A percentile compares a stretch with the other conserved stretches of the same genome.
Evolutionary conservation across 1,140 invertebrate species (phyloP).

Genomic region (Pentalonia nigronervosa): DNA sequence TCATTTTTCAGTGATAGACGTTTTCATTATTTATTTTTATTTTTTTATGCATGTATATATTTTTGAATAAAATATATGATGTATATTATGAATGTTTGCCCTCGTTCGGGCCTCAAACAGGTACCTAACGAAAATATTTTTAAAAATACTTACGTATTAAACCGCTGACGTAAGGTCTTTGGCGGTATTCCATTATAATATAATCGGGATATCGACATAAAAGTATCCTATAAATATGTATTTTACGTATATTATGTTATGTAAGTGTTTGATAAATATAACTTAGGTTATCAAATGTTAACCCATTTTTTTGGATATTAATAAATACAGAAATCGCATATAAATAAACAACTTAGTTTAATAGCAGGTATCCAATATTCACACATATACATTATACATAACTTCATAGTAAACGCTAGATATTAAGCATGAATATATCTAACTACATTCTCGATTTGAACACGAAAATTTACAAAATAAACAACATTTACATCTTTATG

Average conservation of each 20-base stretch:
- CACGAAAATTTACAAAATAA: not conserved
- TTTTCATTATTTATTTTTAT: slow-evolving; percentile 16
- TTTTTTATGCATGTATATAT: not conserved
- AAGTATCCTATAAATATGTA: not conserved
- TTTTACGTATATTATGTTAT: slow-evolving; percentile 12
- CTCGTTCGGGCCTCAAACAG: slow-evolving; percentile 51
- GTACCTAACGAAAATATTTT: slow-evolving; percentile 40
- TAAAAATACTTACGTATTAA: slow-evolving; percentile 13
- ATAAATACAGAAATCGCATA: not conserved
- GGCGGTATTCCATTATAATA: slow-evolving; percentile 37
- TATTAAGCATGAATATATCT: not conserved
- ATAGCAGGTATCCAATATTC: not conserved
- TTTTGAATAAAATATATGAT: not conserved
- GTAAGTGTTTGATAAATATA: not conserved
- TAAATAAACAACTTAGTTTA: not conserved
- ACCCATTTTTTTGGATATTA: not conserved
- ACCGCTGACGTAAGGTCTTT: slow-evolving; percentile 1
- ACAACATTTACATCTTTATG: not conserved
- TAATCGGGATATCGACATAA: not conserved
- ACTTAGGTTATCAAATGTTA: not conserved
- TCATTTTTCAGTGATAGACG: not conserved
- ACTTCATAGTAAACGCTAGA: not conserved
- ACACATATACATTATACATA: not conserved
- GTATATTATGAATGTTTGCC: not conserved
- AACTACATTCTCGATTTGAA: not conserved